These are phyloP conservation scores for Psilopogon haemacephalus DNA, from an alignment of 2,113 vertebrate species.

Conservation along the genomic window DNA sequence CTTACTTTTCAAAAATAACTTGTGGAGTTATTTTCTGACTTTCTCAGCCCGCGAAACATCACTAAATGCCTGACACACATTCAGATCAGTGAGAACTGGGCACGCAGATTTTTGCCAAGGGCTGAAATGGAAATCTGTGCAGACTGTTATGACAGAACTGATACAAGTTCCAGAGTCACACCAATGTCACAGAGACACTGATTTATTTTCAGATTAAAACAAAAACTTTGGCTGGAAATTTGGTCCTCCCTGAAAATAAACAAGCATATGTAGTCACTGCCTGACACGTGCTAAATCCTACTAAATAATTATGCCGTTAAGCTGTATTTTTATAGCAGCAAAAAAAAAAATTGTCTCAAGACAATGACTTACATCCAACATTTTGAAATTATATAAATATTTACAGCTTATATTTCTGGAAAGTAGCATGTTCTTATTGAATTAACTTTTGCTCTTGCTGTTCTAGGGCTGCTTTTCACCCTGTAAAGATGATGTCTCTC, in stretches of 20 bases:
- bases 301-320: background rate
- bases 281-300: background rate
- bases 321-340: background rate
- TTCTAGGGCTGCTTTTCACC: background rate
- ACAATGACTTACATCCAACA: background rate
- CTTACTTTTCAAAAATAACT: background rate
- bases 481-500: background rate
- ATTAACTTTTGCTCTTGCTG: background rate
- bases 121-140: conserved; percentile 43
- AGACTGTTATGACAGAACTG: background rate
- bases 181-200: background rate
- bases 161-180: background rate
- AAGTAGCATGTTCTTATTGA: background rate
- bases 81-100: background rate
- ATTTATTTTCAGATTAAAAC: conserved; percentile 29
- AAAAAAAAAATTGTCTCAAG: background rate
- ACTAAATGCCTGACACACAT: background rate
- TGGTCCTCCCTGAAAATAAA: background rate
- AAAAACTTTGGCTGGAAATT: conserved; percentile 27
- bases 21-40: background rate
- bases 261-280: background rate
- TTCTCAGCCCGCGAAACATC: background rate
- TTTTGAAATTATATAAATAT: background rate
- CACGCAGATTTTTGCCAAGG: background rate
- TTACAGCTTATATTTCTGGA: background rate